Conservation (phyloP, 2,113 vertebrate species). For the Myrmecophaga tridactyla region DNA sequence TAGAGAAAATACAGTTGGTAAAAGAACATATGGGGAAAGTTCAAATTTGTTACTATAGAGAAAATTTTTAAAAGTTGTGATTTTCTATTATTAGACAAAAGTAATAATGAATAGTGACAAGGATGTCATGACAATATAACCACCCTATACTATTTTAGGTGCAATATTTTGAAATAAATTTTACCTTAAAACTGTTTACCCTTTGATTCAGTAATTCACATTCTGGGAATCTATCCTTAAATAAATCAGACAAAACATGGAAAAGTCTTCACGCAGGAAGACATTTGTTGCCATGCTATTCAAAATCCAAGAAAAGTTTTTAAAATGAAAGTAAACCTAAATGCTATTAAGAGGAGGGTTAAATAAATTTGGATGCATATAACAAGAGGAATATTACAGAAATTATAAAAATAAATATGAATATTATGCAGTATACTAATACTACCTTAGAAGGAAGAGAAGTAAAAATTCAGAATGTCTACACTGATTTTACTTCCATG, state of each 20-base stretch:
- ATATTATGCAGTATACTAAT: background rate
- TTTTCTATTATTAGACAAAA: background rate
- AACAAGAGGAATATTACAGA: background rate
- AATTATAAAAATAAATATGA: background rate
- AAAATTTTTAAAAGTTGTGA: background rate
- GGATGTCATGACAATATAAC: background rate
- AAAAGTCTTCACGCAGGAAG: background rate
- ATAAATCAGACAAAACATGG: background rate
- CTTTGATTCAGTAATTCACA: background rate
- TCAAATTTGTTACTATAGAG: background rate
- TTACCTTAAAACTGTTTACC: background rate
- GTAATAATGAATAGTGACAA: background rate
- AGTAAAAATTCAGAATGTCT: background rate
- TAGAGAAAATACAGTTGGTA: background rate
- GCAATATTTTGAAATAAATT: background rate
- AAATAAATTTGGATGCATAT: background rate
- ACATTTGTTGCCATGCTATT: background rate
- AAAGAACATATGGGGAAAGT: background rate
- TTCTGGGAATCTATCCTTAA: constrained; percentile 12
- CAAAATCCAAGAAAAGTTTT: background rate
- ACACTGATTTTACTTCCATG: background rate
- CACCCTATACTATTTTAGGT: background rate
- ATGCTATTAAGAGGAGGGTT: background rate
- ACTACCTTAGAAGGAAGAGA: background rate
- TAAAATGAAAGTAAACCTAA: background rate